These are phyloP conservation scores for Siphlonurus alternatus DNA, from an alignment of 2,888 invertebrate species.

Conservation along the genomic window DNA sequence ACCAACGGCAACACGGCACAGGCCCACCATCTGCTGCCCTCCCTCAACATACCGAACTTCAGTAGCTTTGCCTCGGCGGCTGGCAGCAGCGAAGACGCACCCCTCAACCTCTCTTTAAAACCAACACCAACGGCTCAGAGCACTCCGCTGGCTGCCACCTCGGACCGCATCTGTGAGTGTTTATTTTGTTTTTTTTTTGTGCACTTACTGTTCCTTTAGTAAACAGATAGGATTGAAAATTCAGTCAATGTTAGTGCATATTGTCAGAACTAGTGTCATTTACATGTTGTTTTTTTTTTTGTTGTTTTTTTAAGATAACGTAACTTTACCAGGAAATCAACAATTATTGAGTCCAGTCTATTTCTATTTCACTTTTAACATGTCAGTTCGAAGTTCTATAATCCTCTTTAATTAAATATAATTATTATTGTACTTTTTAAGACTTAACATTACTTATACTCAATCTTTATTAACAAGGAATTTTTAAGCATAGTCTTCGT, in stretches of 20 bases:
- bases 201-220: background rate
- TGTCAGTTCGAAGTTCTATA: too few relatives aligned
- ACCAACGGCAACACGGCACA: background rate
- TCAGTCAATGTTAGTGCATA: background rate
- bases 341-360: background rate
- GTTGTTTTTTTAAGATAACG: too few relatives aligned
- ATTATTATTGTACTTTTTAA: too few relatives aligned
- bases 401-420: too few relatives aligned
- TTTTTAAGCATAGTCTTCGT: too few relatives aligned
- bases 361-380: too few relatives aligned
- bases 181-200: background rate
- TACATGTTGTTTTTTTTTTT: too few relatives aligned
- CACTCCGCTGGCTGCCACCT: background rate
- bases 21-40: background rate
- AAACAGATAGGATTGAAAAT: background rate
- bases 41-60: background rate
- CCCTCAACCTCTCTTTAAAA: slow-evolving; percentile 69
- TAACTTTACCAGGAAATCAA: too few relatives aligned
- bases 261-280: background rate
- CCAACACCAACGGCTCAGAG: slow-evolving; percentile 20
- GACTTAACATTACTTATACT: too few relatives aligned
- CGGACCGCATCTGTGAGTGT: background rate
- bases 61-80: slow-evolving; percentile 16
- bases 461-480: too few relatives aligned
- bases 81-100: slow-evolving; percentile 49